Evolutionary conservation across 2,113 vertebrate genomes (phyloP).

Genomic region (Dipodomys stephensi): DNA sequence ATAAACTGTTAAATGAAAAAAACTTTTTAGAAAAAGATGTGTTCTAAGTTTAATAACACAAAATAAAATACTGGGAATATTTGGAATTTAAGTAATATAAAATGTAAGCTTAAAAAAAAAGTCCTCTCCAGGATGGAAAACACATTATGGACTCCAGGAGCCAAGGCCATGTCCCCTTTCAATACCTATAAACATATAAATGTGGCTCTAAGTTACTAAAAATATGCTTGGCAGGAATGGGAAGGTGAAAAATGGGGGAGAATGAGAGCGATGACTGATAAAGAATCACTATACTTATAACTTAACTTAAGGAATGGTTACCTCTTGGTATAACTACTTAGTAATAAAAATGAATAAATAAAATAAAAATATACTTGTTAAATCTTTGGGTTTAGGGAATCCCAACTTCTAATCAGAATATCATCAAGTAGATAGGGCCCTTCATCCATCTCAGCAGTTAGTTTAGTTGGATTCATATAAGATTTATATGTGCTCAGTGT

Average conservation of each 20-base stretch:
- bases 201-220: conserved; percentile 17
- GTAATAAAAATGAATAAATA: no score
- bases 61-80: conserved; percentile 15
- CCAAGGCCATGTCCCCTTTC: background rate
- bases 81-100: background rate
- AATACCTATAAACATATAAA: background rate
- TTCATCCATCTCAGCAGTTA: background rate
- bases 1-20: no score
- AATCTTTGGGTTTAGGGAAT: background rate
- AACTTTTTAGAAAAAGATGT: background rate
- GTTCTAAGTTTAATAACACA: conserved; percentile 13
- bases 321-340: no score
- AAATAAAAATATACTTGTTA: background rate
- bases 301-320: no score
- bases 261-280: no score
- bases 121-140: background rate
- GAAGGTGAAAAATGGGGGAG: no score
- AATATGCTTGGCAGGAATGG: no score
- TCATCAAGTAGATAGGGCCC: background rate
- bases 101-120: background rate
- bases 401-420: conserved; percentile 39
- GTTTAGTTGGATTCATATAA: background rate
- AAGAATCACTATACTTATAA: no score
- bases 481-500: background rate
- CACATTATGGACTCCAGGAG: background rate